Base-by-base conservation (phyloP, 2,113 vertebrate species). In the Cairina moschata region DNA sequence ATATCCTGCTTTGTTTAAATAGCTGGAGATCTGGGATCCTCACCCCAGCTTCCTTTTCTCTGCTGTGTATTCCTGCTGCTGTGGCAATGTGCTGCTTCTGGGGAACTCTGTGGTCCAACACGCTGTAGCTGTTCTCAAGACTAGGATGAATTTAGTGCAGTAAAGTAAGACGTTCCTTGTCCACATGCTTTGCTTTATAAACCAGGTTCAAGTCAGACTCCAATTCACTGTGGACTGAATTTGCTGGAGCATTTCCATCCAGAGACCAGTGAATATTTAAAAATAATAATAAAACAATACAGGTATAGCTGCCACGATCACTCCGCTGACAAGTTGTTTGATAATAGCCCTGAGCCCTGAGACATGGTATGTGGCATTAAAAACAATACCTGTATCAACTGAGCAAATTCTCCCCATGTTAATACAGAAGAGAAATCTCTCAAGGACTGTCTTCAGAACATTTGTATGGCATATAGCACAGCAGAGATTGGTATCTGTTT, bases 51-150 rank as follows among this genome's bases (percentile, higher is more conserved):
- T 26, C 21, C 13, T 55, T 16, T 32, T 28, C 17, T 40, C 29
- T 4, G 7, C 34, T 8, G 12, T 13, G 34, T 2, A 2, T 44
- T 50, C 21, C 34, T 29, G 54, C 50, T 60, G 23, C 50, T 29
- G n/a, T 40, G 44, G 23, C 1, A 9, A 9, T 17, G 2, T 1
- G 3, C 77, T 34, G 56, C 11, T 9, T 23, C 2, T 3, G 55
- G 40, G 34, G 11, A 18, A 4, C 31, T 3, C 69, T 3, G 0
- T 9, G 7, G 11, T 8, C 55, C 65, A 28, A 54, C 34, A 4
- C 5, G 8, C 38, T 32, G 38, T 3, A 6, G 54, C 5, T 72
- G 0, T 4, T 69, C 58, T 38, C 23, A 18, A 15, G 63, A 0
- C 3, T 17, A 13, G 72, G 63, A 22, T 3, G 23, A 63, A 22